Percentiles rank a stretch among this genome's conserved stretches.
Evolutionary conservation across 1,140 invertebrate genomes (phyloP).

Genomic region (Drosophila melanica): DNA sequence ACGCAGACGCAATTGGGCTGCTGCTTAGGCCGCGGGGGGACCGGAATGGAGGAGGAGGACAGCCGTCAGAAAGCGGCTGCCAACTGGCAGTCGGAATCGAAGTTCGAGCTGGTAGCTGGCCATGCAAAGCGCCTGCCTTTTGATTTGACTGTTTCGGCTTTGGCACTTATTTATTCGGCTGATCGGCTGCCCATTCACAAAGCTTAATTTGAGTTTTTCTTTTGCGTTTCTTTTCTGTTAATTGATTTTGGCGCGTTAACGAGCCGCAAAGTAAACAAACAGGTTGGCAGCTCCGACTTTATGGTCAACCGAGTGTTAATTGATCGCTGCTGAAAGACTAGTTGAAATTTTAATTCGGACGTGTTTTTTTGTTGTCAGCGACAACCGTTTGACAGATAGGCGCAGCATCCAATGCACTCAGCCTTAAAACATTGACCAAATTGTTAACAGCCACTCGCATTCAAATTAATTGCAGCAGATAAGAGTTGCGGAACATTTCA

Average conservation of each 20-base stretch:
- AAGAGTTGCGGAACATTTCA: neutral
- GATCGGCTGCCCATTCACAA: constrained; percentile 54
- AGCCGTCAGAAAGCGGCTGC: constrained; percentile 1
- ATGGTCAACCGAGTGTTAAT: constrained; percentile 56
- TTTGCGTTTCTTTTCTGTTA: constrained; percentile 47
- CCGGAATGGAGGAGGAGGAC: neutral
- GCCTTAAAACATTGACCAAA: neutral
- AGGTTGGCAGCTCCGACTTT: constrained; percentile 44
- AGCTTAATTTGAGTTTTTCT: constrained; percentile 53
- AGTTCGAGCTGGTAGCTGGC: neutral
- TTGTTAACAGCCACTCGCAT: constrained; percentile 8
- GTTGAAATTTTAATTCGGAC: constrained; percentile 58
- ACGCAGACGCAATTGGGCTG: neutral
- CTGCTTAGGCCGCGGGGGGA: neutral
- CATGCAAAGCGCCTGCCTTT: constrained; percentile 35
- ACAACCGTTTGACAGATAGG: constrained; percentile 5
- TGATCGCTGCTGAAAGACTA: constrained; percentile 47
- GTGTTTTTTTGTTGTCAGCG: constrained; percentile 4
- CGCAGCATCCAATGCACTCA: constrained; percentile 8
- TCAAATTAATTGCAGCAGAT: neutral
- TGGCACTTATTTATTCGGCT: constrained; percentile 68
- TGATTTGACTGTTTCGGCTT: constrained; percentile 39
- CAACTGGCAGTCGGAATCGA: neutral
- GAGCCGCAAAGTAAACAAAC: constrained; percentile 68
- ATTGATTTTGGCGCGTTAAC: constrained; percentile 78